Conservation (phyloP, 2,888 invertebrate species). For the Thera britannica region DNA sequence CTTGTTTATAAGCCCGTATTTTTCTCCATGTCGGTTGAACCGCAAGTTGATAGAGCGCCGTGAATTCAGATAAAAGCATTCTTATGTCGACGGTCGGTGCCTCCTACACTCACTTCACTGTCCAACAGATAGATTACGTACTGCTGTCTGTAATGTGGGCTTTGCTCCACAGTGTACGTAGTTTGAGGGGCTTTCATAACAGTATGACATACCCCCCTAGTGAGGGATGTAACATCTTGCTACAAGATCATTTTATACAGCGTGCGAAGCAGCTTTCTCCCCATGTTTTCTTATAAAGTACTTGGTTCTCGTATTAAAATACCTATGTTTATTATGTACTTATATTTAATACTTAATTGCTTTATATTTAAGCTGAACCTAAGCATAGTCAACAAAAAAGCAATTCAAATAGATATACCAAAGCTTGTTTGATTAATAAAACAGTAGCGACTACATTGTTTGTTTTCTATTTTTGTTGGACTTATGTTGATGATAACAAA, state of each 20-base stretch:
- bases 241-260: no score
- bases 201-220: neutral
- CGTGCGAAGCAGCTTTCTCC: no score
- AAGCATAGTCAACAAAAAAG: no score
- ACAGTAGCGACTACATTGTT: neutral
- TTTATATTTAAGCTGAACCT: no score
- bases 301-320: no score
- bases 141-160: conserved; percentile 1
- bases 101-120: conserved; percentile 1
- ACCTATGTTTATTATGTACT: no score
- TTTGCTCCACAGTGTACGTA: neutral
- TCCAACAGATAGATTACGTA: conserved; percentile 13
- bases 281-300: no score
- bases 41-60: conserved; percentile 19
- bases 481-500: neutral
- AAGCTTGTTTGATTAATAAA: neutral
- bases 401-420: neutral
- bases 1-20: conserved; percentile 15
- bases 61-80: conserved; percentile 47
- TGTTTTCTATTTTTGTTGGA: neutral
- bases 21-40: conserved; percentile 22
- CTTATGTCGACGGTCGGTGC: conserved; percentile 37
- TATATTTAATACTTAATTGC: no score
- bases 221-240: no score
- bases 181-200: neutral